These are phyloP conservation scores for Smithornis capensis DNA, from an alignment of 2,113 vertebrate genomes.

Conservation along the genomic window DNA sequence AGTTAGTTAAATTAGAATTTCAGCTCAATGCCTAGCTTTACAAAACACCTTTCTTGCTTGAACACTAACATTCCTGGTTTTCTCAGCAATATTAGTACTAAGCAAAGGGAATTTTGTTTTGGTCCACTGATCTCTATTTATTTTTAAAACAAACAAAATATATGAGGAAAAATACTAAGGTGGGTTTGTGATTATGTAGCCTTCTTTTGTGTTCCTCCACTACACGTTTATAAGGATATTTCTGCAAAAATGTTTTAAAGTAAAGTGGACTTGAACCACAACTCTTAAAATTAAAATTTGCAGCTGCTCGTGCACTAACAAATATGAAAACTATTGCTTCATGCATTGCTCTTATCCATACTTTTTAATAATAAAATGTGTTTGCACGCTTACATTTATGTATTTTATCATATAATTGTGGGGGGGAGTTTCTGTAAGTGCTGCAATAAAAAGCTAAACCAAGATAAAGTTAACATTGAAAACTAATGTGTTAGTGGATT, in stretches of 20 bases:
- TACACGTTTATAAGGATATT: not conserved
- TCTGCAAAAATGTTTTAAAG: not conserved
- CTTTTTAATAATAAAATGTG: not conserved
- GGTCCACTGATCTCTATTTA: not conserved
- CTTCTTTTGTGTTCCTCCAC: not conserved
- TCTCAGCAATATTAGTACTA: not conserved
- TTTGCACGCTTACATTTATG: not conserved
- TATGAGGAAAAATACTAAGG: not conserved
- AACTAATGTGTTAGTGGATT: not conserved
- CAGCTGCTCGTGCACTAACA: not conserved
- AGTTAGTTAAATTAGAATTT: not conserved
- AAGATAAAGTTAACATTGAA: not conserved
- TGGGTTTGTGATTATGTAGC: not conserved
- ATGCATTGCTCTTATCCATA: not conserved
- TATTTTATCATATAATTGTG: not conserved
- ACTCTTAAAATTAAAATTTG: not conserved
- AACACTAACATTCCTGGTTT: not conserved
- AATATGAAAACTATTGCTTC: not conserved
- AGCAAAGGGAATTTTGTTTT: not conserved
- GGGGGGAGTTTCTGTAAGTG: no score
- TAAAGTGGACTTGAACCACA: not conserved
- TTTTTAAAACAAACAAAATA: not conserved
- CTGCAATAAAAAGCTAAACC: not conserved
- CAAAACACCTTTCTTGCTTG: not conserved
- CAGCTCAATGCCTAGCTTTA: not conserved